Conservation (phyloP, 2,888 invertebrate genomes). For the Agrochola lota region DNA sequence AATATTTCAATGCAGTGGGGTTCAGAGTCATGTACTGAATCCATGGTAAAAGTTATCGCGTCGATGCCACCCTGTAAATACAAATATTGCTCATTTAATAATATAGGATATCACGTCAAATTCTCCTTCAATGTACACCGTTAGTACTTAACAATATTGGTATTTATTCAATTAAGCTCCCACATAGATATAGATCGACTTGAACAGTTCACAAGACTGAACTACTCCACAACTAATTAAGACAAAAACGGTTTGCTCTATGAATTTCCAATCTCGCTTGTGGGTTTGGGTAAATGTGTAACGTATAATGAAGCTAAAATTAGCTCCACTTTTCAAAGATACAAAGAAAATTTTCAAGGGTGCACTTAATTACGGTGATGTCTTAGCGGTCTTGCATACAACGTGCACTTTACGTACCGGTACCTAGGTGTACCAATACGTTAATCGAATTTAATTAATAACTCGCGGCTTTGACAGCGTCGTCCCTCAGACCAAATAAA, state of each 20-base stretch:
- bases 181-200: slow-evolving; percentile 57
- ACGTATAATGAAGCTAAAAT: slow-evolving; percentile 50
- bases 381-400: not conserved
- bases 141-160: slow-evolving; percentile 36
- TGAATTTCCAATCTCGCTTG: slow-evolving; percentile 63
- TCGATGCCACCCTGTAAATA: too few species aligned
- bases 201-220: slow-evolving; percentile 55
- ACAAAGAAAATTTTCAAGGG: slow-evolving; percentile 33
- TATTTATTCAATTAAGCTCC: slow-evolving; percentile 49
- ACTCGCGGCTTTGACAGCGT: too few species aligned
- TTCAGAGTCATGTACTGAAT: too few species aligned
- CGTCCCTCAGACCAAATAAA: too few species aligned
- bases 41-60: too few species aligned
- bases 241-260: slow-evolving; percentile 63
- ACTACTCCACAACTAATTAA: slow-evolving; percentile 66
- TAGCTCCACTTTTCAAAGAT: slow-evolving; percentile 23
- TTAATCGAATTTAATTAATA: not conserved
- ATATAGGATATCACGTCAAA: not conserved
- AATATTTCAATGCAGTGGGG: too few species aligned
- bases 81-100: too few species aligned
- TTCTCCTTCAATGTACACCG: slow-evolving; percentile 6
- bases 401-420: not conserved
- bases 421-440: not conserved
- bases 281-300: slow-evolving; percentile 49
- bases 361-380: slow-evolving; percentile 3